Conservation (phyloP, 2,888 invertebrate species). For the Cryptus armator region DNA sequence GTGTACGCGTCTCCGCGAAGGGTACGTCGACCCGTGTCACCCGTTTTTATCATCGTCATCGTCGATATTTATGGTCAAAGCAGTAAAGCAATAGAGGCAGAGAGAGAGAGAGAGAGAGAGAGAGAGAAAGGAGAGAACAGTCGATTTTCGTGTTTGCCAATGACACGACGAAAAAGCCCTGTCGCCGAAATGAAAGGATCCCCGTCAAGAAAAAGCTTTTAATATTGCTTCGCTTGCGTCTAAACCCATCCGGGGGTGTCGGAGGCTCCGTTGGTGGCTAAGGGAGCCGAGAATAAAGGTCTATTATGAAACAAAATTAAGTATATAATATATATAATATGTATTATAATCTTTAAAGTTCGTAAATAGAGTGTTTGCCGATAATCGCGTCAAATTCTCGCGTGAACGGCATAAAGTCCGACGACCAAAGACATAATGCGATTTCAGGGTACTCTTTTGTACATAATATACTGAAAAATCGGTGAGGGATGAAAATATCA, state of each 20-base stretch:
- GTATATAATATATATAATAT: slow-evolving; percentile 3
- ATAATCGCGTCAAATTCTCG: slow-evolving; percentile 74
- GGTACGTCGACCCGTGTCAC: slow-evolving; percentile 73
- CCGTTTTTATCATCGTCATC: slow-evolving; percentile 78
- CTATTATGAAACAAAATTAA: slow-evolving; percentile 4
- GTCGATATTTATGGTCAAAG: slow-evolving; percentile 76
- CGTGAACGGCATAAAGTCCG: slow-evolving; percentile 73
- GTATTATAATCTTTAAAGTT: slow-evolving; percentile 23
- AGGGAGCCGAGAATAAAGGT: slow-evolving; percentile 1
- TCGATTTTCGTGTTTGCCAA: slow-evolving; percentile 12
- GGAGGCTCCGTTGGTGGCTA: too few relatives aligned
- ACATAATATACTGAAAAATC: not conserved
- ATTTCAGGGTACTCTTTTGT: not conserved
- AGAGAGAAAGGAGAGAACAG: not conserved
- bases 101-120: not conserved
- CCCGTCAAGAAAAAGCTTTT: slow-evolving; percentile 72
- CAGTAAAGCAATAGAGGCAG: not conserved
- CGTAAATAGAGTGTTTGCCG: slow-evolving; percentile 75
- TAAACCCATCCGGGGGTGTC: not conserved
- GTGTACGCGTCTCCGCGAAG: slow-evolving; percentile 47
- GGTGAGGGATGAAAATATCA: not conserved
- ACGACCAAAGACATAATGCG: slow-evolving; percentile 17
- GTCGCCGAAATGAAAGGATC: slow-evolving; percentile 39
- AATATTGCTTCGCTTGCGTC: slow-evolving; percentile 64
- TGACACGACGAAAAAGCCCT: slow-evolving; percentile 23